A percentile compares a stretch with the other conserved stretches of the same genome.
phyloP scores from a whole-genome alignment of 2,888 invertebrate species.

The Eupithecia exiguata region DNA sequence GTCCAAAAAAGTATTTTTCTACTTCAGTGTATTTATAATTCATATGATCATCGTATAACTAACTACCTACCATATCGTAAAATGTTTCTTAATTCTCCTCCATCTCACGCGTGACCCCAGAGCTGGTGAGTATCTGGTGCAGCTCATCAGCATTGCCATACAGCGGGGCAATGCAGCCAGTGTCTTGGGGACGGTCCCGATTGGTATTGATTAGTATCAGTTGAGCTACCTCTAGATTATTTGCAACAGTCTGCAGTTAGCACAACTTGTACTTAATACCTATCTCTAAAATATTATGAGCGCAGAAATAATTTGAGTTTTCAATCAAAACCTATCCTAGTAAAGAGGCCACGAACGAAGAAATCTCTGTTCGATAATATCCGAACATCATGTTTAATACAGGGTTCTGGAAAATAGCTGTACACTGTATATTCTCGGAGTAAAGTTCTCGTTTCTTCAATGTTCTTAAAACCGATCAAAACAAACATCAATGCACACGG shows the following conservation, averaged over 20 bases:
- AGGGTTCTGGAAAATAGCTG: not conserved
- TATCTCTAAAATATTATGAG: not conserved
- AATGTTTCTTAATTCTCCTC: not conserved
- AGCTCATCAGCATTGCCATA: not conserved
- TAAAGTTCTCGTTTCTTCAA: not conserved
- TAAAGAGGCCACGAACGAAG: not conserved
- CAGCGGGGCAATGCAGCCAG: not conserved
- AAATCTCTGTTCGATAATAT: not conserved
- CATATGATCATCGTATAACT: no score
- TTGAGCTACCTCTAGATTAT: not conserved
- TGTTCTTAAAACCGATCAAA: conserved; percentile 14
- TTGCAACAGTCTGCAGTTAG: not conserved
- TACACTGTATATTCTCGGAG: not conserved
- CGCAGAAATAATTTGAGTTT: not conserved
- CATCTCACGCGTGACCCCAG: not conserved
- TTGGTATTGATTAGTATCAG: not conserved
- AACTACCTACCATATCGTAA: no score
- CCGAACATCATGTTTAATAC: not conserved
- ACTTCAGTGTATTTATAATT: no score
- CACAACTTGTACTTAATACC: not conserved
- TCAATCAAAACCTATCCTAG: not conserved
- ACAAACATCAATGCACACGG: conserved; percentile 25
- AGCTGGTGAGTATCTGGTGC: not conserved
- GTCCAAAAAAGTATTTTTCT: no score
- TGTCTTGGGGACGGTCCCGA: not conserved